Evolutionary conservation across 2,113 vertebrate species (phyloP), one percentile per base, ranked within the genome.

Genomic region (Eurypyga helias): DNA sequence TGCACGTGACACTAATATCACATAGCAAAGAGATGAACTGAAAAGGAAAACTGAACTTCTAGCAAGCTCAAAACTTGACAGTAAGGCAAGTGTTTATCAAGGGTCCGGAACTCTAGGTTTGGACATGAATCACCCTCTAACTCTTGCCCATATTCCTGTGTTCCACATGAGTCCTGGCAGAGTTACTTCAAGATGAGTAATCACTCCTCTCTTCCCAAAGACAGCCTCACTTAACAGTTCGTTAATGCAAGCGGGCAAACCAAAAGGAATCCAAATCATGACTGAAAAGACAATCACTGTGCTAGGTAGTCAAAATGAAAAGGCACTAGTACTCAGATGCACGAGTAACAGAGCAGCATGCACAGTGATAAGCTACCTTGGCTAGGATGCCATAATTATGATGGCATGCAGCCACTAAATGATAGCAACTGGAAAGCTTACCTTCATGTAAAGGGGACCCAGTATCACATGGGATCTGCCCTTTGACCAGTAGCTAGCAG

Each of bases 1-100:
- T 29, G 17, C 11, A 85, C 25, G 19, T 24, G 11, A 55, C 60
- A 69, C 0, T 6, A 92, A 83, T 13, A 71, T 13, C 25, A 75
- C 61, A 58, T 6, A 73, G 11, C 9, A 51, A 82, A 83, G 0
- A 31, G 17, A 0, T 69, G 9, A 13, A 60, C 0, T 45, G 70
- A 20, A 65, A 88, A 80, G 17, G 4, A 88, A 88, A 75, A 67
- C 13, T 49, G 14, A 60, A 48, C 43, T 88, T 79, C 52, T 67
- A 64, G 26, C 21, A 20, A 76, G 36, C 33, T 48, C 45, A 51
- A 51, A 85, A 52, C 18, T 45, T 5, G 0, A 10, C 46, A 65
- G 4, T 65, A 71, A 67, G 49, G 20, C 46, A 95, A 87, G 31
- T 16, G 21, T 36, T 85, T 61, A 80, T 26, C 80, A 64, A 57